Evolutionary conservation across 2,797 vertebrate genomes (phyloP), one percentile per base, ranked within the genome.

Genomic region (Diglossa cyanea): DNA sequence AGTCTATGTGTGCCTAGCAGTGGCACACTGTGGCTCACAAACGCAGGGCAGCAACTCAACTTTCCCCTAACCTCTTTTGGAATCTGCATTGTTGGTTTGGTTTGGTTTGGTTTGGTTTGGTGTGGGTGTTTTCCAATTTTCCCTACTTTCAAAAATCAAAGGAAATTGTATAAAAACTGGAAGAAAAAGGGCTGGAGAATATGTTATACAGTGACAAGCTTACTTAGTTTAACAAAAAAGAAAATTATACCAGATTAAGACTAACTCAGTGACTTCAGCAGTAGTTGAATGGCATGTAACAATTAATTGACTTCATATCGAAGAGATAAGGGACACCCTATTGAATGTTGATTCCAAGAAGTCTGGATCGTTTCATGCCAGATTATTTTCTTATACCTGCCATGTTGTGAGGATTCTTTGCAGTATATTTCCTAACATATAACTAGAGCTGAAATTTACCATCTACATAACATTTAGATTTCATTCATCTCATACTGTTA

Each of bases 51-150:
- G 10, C 21, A 51, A 55, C 16, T 48, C 35, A 17, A 6, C 70
- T 66, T 84, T 17, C 8, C 5, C 26, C 14, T 67, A 39, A 21
- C 4, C 16, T 65, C 11, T 53, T 80, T 48, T 24, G 21, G 54
- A 76, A 37, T 37, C 23, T n/a, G 7, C 26, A 19, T 3, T 17
- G 2, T 23, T 66, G 15, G 5, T 50, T 78, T 70, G 13, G 6
- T 55, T 78, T 15, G 7, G 23, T 24, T 47, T 47, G 23, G 23
- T 47, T 23, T 23, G 45, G 21, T 13, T 23, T 70, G 17, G 42
- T 19, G 2, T 1, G n/a, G 3, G 2, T 4, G 58, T 62, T 51
- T 26, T 2, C 33, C 20, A 62, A 2, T 30, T 62, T 9, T 50
- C 10, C 24, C 24, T 57, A 4, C 31, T 58, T 85, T 62, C 21